Base-by-base conservation (phyloP, 2,113 vertebrate genomes). In the Callaeas wilsoni region DNA sequence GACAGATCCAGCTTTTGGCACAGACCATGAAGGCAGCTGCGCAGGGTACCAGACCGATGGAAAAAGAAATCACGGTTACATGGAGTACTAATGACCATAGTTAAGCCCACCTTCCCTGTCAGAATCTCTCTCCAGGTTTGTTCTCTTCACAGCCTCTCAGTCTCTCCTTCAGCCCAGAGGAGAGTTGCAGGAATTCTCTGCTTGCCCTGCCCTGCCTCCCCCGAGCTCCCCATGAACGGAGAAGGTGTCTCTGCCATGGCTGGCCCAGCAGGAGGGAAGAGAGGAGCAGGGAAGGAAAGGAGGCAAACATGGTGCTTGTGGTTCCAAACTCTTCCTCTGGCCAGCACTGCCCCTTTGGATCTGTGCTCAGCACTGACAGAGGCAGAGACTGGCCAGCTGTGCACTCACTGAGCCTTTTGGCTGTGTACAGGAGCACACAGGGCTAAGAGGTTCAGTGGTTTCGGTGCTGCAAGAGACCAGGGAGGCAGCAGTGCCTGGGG, bases 141-240 rank as follows among this genome's bases (percentile, higher is more conserved):
- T 64, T 85, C 17, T 10, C 23, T 65, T 57, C 1, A 1, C 13
- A 83, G 8, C 27, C 12, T 42, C 69, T 49, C 62, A n/a, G 20
- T 9, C 6, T 46, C 52, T 65, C 55, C 35, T 55, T 90, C 64
- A 84, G 25, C 29, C 19, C 25, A 37, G 41, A 2, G 4, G 47
- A 75, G 29, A 60, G 39, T 4, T 2, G 1, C 35, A 39, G 49
- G 32, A 49, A 47, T 29, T 10, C 21, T 21, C 50, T 37, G 12
- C 8, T 69, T 3, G 1, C 26, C 47, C 13, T 84, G 23, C 9
- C 25, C 29, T 68, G 12, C 47, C 42, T 71, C 3, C 7, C 23
- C 15, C 0, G 1, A 23, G 27, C 10, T 62, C 23, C 12, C 26
- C 35, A 32, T 0, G 0, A 12, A 6, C 52, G 37, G 11, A 17